Conservation (phyloP, 2,797 vertebrate genomes). For the Capromys pilorides region DNA sequence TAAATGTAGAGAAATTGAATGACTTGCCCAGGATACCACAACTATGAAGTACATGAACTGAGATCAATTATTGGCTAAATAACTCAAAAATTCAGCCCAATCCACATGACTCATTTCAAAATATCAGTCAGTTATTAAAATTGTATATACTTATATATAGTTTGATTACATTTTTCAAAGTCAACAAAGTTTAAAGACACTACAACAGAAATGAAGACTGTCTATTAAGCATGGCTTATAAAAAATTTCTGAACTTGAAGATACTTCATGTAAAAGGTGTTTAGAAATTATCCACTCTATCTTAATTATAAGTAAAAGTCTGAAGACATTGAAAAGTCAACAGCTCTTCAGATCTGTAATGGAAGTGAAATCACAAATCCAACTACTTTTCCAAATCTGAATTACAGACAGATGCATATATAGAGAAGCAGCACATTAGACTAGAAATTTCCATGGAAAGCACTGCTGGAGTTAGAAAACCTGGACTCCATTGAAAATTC, state of each 20-base stretch:
- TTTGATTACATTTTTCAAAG: not conserved
- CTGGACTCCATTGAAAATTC: not conserved
- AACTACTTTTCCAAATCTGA: not conserved
- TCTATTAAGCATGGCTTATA: not conserved
- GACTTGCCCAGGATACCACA: not conserved
- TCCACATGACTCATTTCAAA: not conserved
- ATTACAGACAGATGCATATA: not conserved
- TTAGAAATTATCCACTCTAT: not conserved
- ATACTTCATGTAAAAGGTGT: not conserved
- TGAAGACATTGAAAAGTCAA: not conserved
- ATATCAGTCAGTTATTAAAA: conserved; percentile 22
- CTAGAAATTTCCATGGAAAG: not conserved
- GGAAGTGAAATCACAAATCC: not conserved
- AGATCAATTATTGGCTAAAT: not conserved
- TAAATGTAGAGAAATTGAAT: not conserved
- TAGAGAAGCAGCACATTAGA: not conserved
- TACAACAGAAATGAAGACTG: not conserved
- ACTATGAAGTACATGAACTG: not conserved
- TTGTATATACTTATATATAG: not conserved
- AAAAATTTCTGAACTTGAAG: not conserved
- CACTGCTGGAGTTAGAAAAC: not conserved
- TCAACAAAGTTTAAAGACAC: not conserved
- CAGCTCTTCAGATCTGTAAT: not conserved
- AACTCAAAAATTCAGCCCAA: not conserved
- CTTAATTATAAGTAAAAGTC: not conserved